phyloP scores from a whole-genome alignment of 2,113 vertebrate species.

The Gobiocypris rarus region DNA sequence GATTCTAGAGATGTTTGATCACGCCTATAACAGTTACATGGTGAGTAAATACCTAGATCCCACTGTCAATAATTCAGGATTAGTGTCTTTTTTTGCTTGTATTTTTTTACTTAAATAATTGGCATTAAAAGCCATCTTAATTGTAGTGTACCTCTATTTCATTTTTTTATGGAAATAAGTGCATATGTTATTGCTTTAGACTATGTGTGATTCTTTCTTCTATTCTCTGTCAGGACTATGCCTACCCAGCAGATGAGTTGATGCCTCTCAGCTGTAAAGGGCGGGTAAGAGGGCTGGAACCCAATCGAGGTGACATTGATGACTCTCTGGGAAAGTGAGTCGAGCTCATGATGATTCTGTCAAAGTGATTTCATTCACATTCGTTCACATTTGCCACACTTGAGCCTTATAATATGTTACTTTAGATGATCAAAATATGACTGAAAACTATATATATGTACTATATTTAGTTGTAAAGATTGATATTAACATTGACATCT shows the following conservation, averaged over 20 bases:
- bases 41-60: slow-evolving; percentile 64
- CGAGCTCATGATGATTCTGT: not conserved
- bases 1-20: slow-evolving; percentile 84
- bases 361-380: not conserved
- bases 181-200: not conserved
- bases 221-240: slow-evolving; percentile 73
- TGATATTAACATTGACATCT: not conserved
- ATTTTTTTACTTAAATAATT: not conserved
- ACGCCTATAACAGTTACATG: slow-evolving; percentile 84
- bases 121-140: not conserved
- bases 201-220: not conserved
- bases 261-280: slow-evolving; percentile 84
- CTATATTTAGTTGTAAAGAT: not conserved
- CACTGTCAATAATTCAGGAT: not conserved
- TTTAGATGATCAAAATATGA: not conserved
- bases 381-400: not conserved
- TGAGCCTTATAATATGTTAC: not conserved
- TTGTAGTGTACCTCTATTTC: not conserved
- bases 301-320: slow-evolving; percentile 81
- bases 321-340: slow-evolving; percentile 82
- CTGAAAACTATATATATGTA: too few species aligned
- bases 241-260: slow-evolving; percentile 82
- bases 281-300: slow-evolving; percentile 80
- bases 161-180: not conserved
- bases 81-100: not conserved